Evolutionary conservation across 2,797 vertebrate genomes (phyloP).

Genomic region (Oryzias sinensis): DNA sequence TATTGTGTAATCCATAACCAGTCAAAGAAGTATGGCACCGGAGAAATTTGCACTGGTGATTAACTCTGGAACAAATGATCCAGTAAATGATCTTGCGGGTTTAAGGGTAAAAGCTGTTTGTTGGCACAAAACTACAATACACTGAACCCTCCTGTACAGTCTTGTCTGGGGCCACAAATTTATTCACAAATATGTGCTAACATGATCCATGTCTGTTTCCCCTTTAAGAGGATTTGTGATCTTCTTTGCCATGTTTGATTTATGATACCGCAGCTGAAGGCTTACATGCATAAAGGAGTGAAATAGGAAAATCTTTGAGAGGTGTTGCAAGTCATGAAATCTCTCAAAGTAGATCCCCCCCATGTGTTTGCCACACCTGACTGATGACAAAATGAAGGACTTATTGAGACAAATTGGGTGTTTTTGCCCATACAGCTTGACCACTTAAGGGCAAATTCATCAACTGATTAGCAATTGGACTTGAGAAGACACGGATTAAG

Average conservation of each 20-base stretch:
- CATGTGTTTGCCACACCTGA: constrained; percentile 31
- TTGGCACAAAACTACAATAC: constrained; percentile 12
- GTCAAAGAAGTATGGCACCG: background rate
- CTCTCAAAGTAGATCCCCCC: constrained; percentile 1
- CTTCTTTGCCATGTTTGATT: constrained; percentile 44
- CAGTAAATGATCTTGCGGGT: constrained; percentile 9
- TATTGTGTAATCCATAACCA: too few species aligned
- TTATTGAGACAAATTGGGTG: background rate
- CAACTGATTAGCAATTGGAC: constrained; percentile 54
- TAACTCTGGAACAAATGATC: too few species aligned
- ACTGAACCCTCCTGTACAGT: constrained; percentile 54
- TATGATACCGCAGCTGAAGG: constrained; percentile 33
- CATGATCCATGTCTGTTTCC: constrained; percentile 17
- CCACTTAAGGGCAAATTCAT: constrained; percentile 55
- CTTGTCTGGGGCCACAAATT: constrained; percentile 46
- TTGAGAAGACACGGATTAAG: constrained; percentile 40
- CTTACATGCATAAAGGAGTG: constrained; percentile 13
- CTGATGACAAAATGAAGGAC: constrained; percentile 30
- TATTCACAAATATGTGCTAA: constrained; percentile 28
- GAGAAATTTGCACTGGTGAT: background rate
- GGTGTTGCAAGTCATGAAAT: constrained; percentile 10
- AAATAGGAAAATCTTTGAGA: constrained; percentile 18
- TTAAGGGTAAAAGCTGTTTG: constrained; percentile 25
- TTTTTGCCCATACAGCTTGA: constrained; percentile 26
- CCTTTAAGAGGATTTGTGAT: constrained; percentile 20